A percentile compares a stretch with the other conserved stretches of the same genome.
phyloP scores from a whole-genome alignment of 2,113 vertebrate species.

The Monopterus albus region DNA sequence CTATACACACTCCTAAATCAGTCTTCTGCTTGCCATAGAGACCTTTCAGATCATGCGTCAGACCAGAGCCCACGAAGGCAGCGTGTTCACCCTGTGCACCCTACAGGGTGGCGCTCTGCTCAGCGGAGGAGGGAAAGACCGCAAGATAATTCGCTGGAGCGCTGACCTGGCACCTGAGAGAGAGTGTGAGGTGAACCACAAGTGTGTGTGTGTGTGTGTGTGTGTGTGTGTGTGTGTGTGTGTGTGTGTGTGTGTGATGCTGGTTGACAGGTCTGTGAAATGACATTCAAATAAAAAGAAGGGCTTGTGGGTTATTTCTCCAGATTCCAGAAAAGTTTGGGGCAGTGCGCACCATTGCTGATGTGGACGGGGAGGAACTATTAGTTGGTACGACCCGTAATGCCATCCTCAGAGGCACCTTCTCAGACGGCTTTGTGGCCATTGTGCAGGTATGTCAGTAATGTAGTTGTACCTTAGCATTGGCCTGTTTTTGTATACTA shows the following conservation, averaged over 20 bases:
- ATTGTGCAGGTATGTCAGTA: slow-evolving; percentile 85
- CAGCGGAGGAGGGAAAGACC: slow-evolving; percentile 92
- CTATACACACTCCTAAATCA: background rate
- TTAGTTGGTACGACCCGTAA: slow-evolving; percentile 91
- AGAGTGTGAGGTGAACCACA: slow-evolving; percentile 88
- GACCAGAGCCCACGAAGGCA: slow-evolving; percentile 91
- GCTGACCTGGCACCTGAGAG: slow-evolving; percentile 84
- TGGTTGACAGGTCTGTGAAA: background rate
- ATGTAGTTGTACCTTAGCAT: too few relatives aligned
- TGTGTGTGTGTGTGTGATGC: slow-evolving; percentile 22
- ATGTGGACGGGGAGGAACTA: slow-evolving; percentile 86
- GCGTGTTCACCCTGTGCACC: slow-evolving; percentile 88
- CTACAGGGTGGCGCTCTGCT: slow-evolving; percentile 87
- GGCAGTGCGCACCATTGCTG: slow-evolving; percentile 88
- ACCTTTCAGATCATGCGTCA: slow-evolving; percentile 91
- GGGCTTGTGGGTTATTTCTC: background rate
- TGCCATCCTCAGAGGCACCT: slow-evolving; percentile 86
- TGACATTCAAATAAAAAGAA: background rate
- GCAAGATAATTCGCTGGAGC: slow-evolving; percentile 90
- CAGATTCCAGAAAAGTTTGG: slow-evolving; percentile 91
- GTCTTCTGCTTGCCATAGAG: slow-evolving; percentile 75
- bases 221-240: slow-evolving; percentile 35
- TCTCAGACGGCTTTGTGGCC: slow-evolving; percentile 87
- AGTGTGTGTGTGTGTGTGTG: slow-evolving; percentile 21
- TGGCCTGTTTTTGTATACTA: too few relatives aligned